Conservation (phyloP, 2,888 invertebrate genomes). For the Prosopocoilus inquinatus region DNA sequence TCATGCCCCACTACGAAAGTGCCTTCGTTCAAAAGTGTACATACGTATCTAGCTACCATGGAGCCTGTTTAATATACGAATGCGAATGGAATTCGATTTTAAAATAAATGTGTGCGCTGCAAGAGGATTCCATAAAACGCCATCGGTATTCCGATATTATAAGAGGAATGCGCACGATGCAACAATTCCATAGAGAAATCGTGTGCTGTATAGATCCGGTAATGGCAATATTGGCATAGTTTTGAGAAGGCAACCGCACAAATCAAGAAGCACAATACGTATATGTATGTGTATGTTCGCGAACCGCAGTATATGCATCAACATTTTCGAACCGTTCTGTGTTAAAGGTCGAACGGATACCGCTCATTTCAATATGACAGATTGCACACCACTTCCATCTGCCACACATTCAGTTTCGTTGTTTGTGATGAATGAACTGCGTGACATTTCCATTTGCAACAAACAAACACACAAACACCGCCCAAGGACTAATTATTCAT, state of each 20-base stretch:
- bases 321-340: conserved; percentile 1
- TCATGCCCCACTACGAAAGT: too few relatives aligned
- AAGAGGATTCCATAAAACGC: too few relatives aligned
- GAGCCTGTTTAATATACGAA: too few relatives aligned
- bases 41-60: too few relatives aligned
- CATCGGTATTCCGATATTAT: neutral
- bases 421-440: neutral
- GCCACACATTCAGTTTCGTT: neutral
- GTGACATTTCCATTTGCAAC: too few relatives aligned
- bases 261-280: conserved; percentile 34
- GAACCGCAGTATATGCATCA: neutral
- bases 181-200: neutral
- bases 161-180: neutral
- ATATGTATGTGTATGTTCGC: conserved; percentile 16
- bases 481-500: too few relatives aligned
- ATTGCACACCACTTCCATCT: neutral
- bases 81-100: too few relatives aligned
- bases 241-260: conserved; percentile 35
- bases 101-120: too few relatives aligned
- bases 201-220: neutral
- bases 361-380: neutral
- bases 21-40: too few relatives aligned
- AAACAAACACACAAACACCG: too few relatives aligned
- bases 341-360: neutral
- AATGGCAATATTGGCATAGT: conserved; percentile 38